Percentiles rank a stretch among this genome's conserved stretches.
Evolutionary conservation across 2,797 vertebrate species (phyloP).

Genomic region (Chelonia mydas): DNA sequence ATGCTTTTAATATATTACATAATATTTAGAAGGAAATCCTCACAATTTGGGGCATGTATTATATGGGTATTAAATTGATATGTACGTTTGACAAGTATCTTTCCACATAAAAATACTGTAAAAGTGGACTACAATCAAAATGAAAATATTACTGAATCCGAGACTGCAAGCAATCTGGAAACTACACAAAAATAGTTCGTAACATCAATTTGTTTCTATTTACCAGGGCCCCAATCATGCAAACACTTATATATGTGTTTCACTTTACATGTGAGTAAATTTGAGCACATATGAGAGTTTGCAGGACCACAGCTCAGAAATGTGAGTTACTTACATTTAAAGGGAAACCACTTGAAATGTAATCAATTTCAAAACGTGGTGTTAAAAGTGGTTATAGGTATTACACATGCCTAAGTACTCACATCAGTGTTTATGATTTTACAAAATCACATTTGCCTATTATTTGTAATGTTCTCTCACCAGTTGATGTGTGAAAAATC

Average conservation of each 20-base stretch:
- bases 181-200: background rate
- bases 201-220: background rate
- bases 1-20: background rate
- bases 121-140: background rate
- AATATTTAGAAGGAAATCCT: background rate
- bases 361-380: background rate
- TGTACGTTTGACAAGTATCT: background rate
- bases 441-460: background rate
- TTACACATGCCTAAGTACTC: background rate
- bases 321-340: background rate
- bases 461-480: background rate
- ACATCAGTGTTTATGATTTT: background rate
- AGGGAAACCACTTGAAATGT: background rate
- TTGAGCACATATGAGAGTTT: background rate
- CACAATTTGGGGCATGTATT: background rate
- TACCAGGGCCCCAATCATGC: background rate
- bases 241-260: accelerated
- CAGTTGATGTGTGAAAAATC: background rate
- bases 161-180: background rate
- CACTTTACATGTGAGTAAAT: background rate
- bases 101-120: background rate
- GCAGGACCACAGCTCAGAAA: background rate
- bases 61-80: background rate
- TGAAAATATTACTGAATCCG: background rate
- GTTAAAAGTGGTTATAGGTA: background rate